Base-by-base conservation (phyloP, 1,140 invertebrate genomes). In the Hormaphis cornu region DNA sequence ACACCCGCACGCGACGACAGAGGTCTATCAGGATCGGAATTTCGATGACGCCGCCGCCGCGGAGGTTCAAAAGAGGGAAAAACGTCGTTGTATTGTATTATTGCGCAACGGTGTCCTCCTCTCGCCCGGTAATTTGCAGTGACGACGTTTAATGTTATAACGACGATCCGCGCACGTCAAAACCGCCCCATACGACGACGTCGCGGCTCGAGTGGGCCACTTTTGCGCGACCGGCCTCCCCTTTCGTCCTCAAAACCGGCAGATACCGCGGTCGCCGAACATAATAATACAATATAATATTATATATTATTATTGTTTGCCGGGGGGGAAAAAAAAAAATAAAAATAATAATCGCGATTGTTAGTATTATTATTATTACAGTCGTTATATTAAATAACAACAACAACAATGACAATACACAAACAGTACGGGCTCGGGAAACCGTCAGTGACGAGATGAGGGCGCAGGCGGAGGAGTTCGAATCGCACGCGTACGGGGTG, bases 321-420 rank as follows among this genome's bases (percentile, higher is more conserved):
- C 14, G 10, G 18, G 35, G 35, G 20, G n/a, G 18, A 61, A n/a
- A n/a, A n/a, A n/a, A n/a, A n/a, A n/a, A n/a, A n/a, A n/a, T n/a
- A n/a, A n/a, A n/a, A n/a, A n/a, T n/a, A n/a, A n/a, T n/a, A n/a
- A 44, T 44, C 40, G 59, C 59, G 12, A 63, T n/a, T 22, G 40
- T 24, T 20, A 42, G 24, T 26, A 37, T 10, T 3, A 4, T 33
- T 5, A 35, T 48, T 24, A 33, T 63, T 63, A 48, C 18, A 14
- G n/a, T n/a, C 42, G 4, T 63, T 48, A 26, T 63, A 63, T 63
- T 48, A 46, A 63, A 61, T 61, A 61, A 61, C 58, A 61, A 59
- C 37, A 18, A 48, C 42, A 16, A 48, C 42, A 40, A 44, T 46
- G 42, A 10, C 18, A 46, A 44, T 26, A n/a, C 54, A 58, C 58